These are phyloP conservation scores for Drosophila melanogaster DNA, from an alignment of 1,140 invertebrate species.

Conservation along the genomic window Release_6_plus_ISO1_MT NT_033779.5:10634501-10635000, in stretches of 20 bases:
- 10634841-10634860: no score
- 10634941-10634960: neutral
- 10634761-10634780: no score
- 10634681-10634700: no score
- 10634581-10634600: slow-evolving; percentile 5
- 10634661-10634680: neutral
- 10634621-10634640: no score
- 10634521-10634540: slow-evolving; percentile 71
- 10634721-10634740: no score
- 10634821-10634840: no score
- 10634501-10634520: slow-evolving; percentile 51
- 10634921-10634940: neutral
- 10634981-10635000: slow-evolving; percentile 12
- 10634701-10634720: no score
- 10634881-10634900: neutral
- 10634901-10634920: neutral
- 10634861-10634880: neutral
- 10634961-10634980: neutral
- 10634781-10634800: no score
- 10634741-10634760: no score
- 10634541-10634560: slow-evolving; percentile 30
- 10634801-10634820: no score
- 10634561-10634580: slow-evolving; percentile 47
- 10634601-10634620: slow-evolving; percentile 36
- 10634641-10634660: neutral